phyloP scores from a whole-genome alignment of 2,888 invertebrate genomes.

The Lithophane ornitopus region DNA sequence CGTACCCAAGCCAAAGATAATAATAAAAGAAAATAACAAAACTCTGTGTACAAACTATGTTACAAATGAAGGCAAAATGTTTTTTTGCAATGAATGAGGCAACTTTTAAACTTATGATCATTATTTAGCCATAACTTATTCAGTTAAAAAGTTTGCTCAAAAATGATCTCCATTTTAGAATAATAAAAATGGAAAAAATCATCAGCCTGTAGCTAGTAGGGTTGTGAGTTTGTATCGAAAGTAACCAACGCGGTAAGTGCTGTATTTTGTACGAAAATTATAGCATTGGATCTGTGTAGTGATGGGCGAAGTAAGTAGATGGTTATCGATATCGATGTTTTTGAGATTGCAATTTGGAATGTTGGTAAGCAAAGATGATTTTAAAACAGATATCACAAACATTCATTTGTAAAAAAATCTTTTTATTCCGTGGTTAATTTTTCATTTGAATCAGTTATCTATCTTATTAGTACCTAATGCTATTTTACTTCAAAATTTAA shows the following conservation, averaged over 20 bases:
- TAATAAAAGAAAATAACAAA: too few relatives aligned
- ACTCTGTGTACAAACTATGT: not conserved
- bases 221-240: conserved; percentile 84
- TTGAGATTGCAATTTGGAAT: not conserved
- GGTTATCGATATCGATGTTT: conserved; percentile 41
- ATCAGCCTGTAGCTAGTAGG: conserved; percentile 72
- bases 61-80: not conserved
- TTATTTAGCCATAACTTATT: conserved; percentile 27
- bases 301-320: conserved; percentile 61
- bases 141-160: not conserved
- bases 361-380: not conserved
- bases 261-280: conserved; percentile 89
- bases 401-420: too few relatives aligned
- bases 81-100: not conserved
- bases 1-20: not conserved
- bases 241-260: conserved; percentile 87
- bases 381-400: not conserved
- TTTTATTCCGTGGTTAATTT: not conserved
- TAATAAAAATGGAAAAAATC: conserved; percentile 23
- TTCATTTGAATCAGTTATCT: not conserved
- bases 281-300: conserved; percentile 81
- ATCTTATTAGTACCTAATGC: not conserved
- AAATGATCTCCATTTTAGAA: conserved; percentile 23
- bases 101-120: conserved; percentile 12
- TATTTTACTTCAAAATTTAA: not conserved